A percentile compares a stretch with the other conserved stretches of the same genome.
phyloP scores from a whole-genome alignment of 2,888 invertebrate species.

The Lathronympha strigana region DNA sequence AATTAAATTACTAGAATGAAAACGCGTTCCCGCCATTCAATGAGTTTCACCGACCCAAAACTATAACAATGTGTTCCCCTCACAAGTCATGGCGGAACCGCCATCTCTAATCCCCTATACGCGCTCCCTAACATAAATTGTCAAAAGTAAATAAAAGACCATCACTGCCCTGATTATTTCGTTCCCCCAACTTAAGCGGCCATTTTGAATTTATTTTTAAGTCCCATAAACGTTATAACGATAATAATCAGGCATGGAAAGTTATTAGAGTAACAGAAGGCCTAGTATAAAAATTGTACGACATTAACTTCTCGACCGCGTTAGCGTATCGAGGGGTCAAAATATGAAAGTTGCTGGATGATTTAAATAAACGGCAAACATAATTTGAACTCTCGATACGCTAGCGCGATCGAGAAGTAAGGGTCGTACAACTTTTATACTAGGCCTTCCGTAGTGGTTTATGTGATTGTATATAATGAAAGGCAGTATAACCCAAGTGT shows the following conservation, averaged over 20 bases:
- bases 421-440: no score
- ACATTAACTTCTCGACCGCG: no score
- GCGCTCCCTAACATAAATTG: slow-evolving; percentile 74
- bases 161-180: slow-evolving; percentile 81
- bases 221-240: slow-evolving; percentile 54
- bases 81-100: slow-evolving; percentile 75
- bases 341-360: no score
- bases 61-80: slow-evolving; percentile 57
- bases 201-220: slow-evolving; percentile 70
- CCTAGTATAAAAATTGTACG: no score
- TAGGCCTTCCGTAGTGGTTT: no score
- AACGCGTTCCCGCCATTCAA: slow-evolving; percentile 42
- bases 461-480: no score
- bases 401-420: no score
- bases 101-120: slow-evolving; percentile 68
- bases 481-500: no score
- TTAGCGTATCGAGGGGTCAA: no score
- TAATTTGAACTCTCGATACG: no score
- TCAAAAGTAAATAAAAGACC: slow-evolving; percentile 82
- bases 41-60: slow-evolving; percentile 53
- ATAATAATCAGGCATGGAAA: slow-evolving; percentile 43
- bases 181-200: slow-evolving; percentile 68
- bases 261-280: slow-evolving; percentile 35
- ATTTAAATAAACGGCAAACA: slow-evolving; percentile 28
- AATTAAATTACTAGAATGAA: slow-evolving; percentile 45